phyloP scores from a whole-genome alignment of 2,888 invertebrate species.

The Torymus tubicola region DNA sequence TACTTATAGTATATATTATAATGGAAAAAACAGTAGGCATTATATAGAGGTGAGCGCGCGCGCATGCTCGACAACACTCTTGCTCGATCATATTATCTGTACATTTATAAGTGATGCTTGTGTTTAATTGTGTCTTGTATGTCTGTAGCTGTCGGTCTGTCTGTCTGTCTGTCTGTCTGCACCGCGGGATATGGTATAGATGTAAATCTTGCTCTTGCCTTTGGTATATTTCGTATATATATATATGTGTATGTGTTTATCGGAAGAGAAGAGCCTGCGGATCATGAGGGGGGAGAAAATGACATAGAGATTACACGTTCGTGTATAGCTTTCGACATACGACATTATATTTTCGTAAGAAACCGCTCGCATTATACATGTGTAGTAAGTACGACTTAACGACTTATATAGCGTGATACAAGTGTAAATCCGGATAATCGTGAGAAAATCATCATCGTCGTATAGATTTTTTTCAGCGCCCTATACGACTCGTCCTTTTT shows the following conservation, averaged over 20 bases:
- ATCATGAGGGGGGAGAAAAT: constrained; percentile 8
- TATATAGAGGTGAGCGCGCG: too few species aligned
- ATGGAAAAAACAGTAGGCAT: too few species aligned
- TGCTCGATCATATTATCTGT: too few species aligned
- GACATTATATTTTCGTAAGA: constrained; percentile 69
- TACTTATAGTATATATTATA: too few species aligned
- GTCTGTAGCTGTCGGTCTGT: too few species aligned
- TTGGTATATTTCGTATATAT: not conserved
- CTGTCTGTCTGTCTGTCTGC: too few species aligned
- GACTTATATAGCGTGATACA: constrained; percentile 60
- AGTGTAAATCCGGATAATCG: constrained; percentile 54
- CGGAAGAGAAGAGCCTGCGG: constrained; percentile 1
- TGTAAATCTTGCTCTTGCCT: too few species aligned
- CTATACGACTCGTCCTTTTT: constrained; percentile 24
- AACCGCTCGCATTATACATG: constrained; percentile 68
- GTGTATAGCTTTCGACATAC: constrained; percentile 58
- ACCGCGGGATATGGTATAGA: too few species aligned
- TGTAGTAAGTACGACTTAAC: constrained; percentile 59
- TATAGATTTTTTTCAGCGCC: constrained; percentile 33
- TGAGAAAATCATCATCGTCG: constrained; percentile 53
- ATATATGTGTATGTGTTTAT: not conserved
- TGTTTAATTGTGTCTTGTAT: too few species aligned
- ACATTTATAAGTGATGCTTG: too few species aligned
- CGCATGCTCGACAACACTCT: too few species aligned
- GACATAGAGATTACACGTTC: constrained; percentile 48